These are phyloP conservation scores for Lutraria rhynchaena DNA, from an alignment of 1,140 invertebrate genomes.

Conservation along the genomic window DNA sequence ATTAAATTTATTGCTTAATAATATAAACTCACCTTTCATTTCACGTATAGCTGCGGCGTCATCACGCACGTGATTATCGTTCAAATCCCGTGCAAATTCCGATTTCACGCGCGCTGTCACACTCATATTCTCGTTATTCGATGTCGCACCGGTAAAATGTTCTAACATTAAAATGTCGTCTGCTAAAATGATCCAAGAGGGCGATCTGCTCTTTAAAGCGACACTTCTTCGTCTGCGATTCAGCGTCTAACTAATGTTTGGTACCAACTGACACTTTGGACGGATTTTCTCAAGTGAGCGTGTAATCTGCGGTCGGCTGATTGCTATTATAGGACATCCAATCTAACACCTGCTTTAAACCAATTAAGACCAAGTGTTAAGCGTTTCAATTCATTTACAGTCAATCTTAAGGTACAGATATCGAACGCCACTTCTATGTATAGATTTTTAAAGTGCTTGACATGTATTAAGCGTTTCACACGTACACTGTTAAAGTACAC, in stretches of 20 bases:
- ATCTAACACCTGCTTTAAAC: conserved; percentile 4
- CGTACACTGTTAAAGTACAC: conserved; percentile 4
- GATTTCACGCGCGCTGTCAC: neutral
- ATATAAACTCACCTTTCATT: neutral
- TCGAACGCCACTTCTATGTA: neutral
- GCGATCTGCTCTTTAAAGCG: neutral
- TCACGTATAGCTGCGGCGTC: neutral
- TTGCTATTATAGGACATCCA: no score
- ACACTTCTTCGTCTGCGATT: no score
- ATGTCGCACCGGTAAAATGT: no score
- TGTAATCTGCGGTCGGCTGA: no score
- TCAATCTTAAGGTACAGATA: neutral
- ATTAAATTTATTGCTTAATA: no score
- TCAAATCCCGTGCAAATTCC: conserved; percentile 36
- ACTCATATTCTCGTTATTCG: neutral
- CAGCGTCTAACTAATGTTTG: no score
- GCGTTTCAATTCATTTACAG: neutral
- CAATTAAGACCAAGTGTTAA: conserved; percentile 1
- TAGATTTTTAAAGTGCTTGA: neutral
- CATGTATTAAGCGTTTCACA: conserved; percentile 13
- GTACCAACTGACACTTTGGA: no score
- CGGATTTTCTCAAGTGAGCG: no score
- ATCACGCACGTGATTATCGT: conserved; percentile 45
- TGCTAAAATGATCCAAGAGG: neutral
- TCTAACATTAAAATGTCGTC: neutral